Conservation (phyloP, 2,888 invertebrate species). For the Kuschelorhynchus macadamiae region DNA sequence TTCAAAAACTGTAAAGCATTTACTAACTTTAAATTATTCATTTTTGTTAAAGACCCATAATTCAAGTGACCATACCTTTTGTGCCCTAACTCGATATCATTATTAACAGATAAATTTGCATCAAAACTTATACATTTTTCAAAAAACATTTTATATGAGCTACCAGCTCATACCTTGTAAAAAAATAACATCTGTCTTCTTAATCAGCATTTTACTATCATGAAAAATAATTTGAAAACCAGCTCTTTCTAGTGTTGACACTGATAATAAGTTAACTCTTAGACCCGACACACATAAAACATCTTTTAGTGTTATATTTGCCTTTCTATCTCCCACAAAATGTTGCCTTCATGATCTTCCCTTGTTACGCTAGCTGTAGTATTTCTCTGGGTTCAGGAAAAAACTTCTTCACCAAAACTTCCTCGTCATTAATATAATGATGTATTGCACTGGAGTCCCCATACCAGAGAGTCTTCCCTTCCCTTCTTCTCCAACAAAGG, state of each 20-base stretch:
- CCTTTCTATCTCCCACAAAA: constrained; percentile 22
- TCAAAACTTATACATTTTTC: too few relatives aligned
- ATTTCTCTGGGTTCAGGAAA: constrained; percentile 28
- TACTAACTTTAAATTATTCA: too few relatives aligned
- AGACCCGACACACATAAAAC: too few relatives aligned
- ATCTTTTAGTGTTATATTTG: too few relatives aligned
- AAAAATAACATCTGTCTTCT: not conserved
- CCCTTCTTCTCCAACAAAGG: too few relatives aligned
- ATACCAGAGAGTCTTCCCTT: constrained; percentile 31
- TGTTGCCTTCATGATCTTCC: not conserved
- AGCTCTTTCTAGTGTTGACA: not conserved
- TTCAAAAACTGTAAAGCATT: constrained; percentile 5
- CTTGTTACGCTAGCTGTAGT: constrained; percentile 1
- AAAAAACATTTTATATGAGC: too few relatives aligned
- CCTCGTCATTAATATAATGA: constrained; percentile 39
- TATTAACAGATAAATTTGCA: too few relatives aligned
- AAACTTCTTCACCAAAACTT: constrained; percentile 18
- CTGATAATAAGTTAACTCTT: not conserved
- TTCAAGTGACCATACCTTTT: too few relatives aligned
- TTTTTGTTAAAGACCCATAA: too few relatives aligned
- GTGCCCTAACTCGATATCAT: too few relatives aligned
- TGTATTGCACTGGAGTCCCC: constrained; percentile 24
- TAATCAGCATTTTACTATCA: constrained; percentile 27
- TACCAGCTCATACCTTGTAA: too few relatives aligned
- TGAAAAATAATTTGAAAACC: constrained; percentile 25